Percentiles rank a stretch among this genome's conserved stretches.
Evolutionary conservation across 2,113 vertebrate genomes (phyloP).

Genomic region (Trichomycterus rosablanca): DNA sequence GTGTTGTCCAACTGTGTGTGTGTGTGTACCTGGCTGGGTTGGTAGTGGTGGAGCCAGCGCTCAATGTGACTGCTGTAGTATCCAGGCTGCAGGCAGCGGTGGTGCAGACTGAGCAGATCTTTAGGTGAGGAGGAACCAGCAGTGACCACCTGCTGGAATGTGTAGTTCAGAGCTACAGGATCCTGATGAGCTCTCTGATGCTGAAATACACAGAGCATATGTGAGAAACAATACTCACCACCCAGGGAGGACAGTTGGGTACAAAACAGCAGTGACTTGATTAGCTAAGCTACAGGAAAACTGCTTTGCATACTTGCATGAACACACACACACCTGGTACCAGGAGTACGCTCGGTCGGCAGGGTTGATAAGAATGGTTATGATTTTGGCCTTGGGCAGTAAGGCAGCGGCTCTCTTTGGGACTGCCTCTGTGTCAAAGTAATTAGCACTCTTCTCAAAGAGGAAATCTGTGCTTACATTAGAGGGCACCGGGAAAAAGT

Average conservation of each 20-base stretch:
- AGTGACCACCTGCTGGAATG: slow-evolving; percentile 80
- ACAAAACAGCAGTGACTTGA: background rate
- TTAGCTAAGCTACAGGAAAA: too few relatives aligned
- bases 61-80: slow-evolving; percentile 77
- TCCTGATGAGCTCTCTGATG: slow-evolving; percentile 81
- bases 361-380: slow-evolving; percentile 92
- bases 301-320: background rate
- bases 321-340: slow-evolving; percentile 79
- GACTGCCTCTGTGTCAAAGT: slow-evolving; percentile 90
- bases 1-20: too few relatives aligned
- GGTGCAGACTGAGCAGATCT: slow-evolving; percentile 72
- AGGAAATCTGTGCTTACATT: slow-evolving; percentile 90
- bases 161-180: slow-evolving; percentile 75
- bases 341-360: slow-evolving; percentile 93
- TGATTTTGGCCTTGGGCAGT: slow-evolving; percentile 91
- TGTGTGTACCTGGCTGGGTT: slow-evolving; percentile 71
- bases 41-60: slow-evolving; percentile 76
- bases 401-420: slow-evolving; percentile 83
- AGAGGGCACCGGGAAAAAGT: slow-evolving; percentile 90
- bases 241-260: background rate
- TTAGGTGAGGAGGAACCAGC: slow-evolving; percentile 65
- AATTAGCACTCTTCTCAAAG: slow-evolving; percentile 97
- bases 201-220: slow-evolving; percentile 51
- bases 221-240: background rate
- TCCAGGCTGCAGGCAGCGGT: slow-evolving; percentile 76